A percentile compares a stretch with the other conserved stretches of the same genome.
These are phyloP conservation scores for Chaenodraco wilsoni DNA, from an alignment of 2,797 vertebrate species.

Conservation along the genomic window DNA sequence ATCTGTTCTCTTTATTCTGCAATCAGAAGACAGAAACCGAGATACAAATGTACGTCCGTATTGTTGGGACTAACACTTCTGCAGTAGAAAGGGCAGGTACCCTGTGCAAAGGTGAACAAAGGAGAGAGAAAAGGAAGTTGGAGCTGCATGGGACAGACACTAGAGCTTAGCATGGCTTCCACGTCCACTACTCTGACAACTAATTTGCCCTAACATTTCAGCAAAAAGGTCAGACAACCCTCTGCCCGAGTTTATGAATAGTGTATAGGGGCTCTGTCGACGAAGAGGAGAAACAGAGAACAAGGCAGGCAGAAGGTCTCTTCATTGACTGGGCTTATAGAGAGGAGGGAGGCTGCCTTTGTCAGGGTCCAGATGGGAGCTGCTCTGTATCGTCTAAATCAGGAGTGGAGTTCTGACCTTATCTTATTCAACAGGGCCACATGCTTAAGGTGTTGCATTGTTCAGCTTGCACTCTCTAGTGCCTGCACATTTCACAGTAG, in stretches of 20 bases:
- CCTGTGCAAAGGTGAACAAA: constrained; percentile 24
- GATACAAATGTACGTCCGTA: constrained; percentile 2
- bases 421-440: constrained; percentile 52
- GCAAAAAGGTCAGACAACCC: constrained; percentile 83
- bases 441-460: constrained; percentile 47
- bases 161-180: constrained; percentile 67
- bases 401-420: constrained; percentile 66
- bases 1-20: not conserved
- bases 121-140: not conserved
- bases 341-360: constrained; percentile 44
- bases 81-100: constrained; percentile 43
- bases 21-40: constrained; percentile 12
- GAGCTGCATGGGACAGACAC: constrained; percentile 20
- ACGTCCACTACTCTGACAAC: constrained; percentile 77
- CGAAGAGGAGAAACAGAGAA: constrained; percentile 50
- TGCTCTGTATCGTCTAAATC: constrained; percentile 59
- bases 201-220: constrained; percentile 85
- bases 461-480: constrained; percentile 44
- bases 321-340: constrained; percentile 65
- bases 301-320: constrained; percentile 65
- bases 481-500: constrained; percentile 46
- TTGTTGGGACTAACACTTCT: not conserved
- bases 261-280: constrained; percentile 62
- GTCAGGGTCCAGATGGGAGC: constrained; percentile 69
- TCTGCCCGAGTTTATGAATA: constrained; percentile 76